phyloP scores from a whole-genome alignment of 37 sponge, comb jelly and placozoan species.

The Corticium candelabrum region DNA sequence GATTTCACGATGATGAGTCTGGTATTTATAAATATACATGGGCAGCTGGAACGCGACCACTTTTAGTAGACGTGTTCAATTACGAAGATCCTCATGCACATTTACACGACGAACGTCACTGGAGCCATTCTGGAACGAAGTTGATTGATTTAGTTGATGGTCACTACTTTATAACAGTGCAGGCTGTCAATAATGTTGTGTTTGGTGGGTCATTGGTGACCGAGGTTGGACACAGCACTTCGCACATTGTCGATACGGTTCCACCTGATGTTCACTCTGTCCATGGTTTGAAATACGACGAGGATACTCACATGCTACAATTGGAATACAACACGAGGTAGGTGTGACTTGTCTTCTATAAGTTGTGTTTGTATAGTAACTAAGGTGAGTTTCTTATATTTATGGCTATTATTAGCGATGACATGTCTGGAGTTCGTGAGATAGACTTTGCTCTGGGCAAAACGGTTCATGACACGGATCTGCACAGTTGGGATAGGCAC shows the following conservation, averaged over 20 bases:
- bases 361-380: too few relatives aligned
- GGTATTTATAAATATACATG: slow-evolving; percentile 61
- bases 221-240: slow-evolving; percentile 65
- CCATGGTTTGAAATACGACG: slow-evolving; percentile 23
- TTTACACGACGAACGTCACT: background rate
- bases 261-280: slow-evolving; percentile 35
- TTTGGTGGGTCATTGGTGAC: slow-evolving; percentile 75
- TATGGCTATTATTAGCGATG: too few relatives aligned
- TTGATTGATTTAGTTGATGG: slow-evolving; percentile 5
- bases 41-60: slow-evolving; percentile 48
- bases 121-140: background rate
- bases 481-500: slow-evolving; percentile 46
- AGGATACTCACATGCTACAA: slow-evolving; percentile 17
- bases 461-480: slow-evolving; percentile 25
- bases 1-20: slow-evolving; percentile 45
- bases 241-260: slow-evolving; percentile 58
- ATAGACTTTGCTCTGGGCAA: slow-evolving; percentile 49
- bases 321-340: slow-evolving; percentile 43
- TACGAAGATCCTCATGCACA: slow-evolving; percentile 31
- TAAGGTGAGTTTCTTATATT: too few relatives aligned
- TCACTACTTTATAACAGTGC: slow-evolving; percentile 58
- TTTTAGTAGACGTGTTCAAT: slow-evolving; percentile 29
- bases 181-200: slow-evolving; percentile 45
- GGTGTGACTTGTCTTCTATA: background rate
- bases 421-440: slow-evolving; percentile 30